Evolutionary conservation across 2,888 invertebrate genomes (phyloP).

Genomic region (Pyrrhosoma nymphula): DNA sequence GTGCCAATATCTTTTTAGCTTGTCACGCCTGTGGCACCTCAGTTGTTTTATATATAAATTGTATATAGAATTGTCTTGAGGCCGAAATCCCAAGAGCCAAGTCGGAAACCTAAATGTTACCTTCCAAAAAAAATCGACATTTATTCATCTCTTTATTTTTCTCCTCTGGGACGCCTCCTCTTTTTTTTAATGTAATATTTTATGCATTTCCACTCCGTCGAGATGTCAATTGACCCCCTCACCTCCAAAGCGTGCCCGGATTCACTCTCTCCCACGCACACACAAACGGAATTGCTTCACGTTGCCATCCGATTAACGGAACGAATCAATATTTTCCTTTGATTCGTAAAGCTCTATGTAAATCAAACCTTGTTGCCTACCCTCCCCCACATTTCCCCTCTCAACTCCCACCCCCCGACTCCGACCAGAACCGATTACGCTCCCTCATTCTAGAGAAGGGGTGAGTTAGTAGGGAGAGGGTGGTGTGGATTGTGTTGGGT

Average conservation of each 20-base stretch:
- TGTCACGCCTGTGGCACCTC: too few relatives aligned
- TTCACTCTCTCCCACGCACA: conserved; percentile 9
- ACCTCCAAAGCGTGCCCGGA: background rate
- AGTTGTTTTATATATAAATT: too few relatives aligned
- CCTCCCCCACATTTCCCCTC: background rate
- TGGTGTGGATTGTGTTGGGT: background rate
- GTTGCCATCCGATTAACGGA: conserved; percentile 61
- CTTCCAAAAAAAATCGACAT: background rate
- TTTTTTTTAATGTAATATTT: too few relatives aligned
- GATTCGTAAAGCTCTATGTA: conserved; percentile 65
- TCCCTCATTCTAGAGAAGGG: background rate
- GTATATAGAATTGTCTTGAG: too few relatives aligned
- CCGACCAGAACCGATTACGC: conserved; percentile 51
- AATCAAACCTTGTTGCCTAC: conserved; percentile 52
- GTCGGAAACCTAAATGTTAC: background rate
- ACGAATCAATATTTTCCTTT: conserved; percentile 64
- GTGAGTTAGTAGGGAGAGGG: background rate
- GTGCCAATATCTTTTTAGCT: too few relatives aligned
- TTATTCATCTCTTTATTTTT: too few relatives aligned
- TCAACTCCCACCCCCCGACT: background rate
- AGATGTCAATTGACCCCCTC: conserved; percentile 16
- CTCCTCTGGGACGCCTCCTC: too few relatives aligned
- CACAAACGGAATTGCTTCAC: conserved; percentile 40
- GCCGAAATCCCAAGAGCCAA: background rate
- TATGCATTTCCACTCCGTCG: background rate